phyloP scores from a whole-genome alignment of 2,888 invertebrate genomes.

The Tetragnatha montana region DNA sequence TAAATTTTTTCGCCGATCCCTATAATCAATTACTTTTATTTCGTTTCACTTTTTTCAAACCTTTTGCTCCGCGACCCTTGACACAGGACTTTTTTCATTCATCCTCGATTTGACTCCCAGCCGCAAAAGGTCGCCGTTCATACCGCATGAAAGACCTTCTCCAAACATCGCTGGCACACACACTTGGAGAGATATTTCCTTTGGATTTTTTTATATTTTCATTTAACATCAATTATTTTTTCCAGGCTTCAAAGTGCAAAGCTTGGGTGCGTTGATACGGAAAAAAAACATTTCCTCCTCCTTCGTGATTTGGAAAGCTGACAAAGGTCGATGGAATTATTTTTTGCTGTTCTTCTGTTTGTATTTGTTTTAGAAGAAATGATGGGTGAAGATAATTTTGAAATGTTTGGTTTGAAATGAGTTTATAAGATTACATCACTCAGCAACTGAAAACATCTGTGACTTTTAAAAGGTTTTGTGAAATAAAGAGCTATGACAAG shows the following conservation, averaged over 20 bases:
- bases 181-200: not conserved
- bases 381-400: not conserved
- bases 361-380: not conserved
- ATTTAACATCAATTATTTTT: slow-evolving; percentile 1
- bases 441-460: too few relatives aligned
- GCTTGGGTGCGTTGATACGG: not conserved
- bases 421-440: not conserved
- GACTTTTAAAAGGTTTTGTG: too few relatives aligned
- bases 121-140: slow-evolving; percentile 7
- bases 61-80: not conserved
- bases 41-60: slow-evolving; percentile 1
- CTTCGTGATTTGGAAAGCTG: not conserved
- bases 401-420: not conserved
- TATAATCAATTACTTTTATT: not conserved
- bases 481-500: too few relatives aligned
- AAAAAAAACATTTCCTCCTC: not conserved
- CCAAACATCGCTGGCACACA: not conserved
- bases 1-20: not conserved
- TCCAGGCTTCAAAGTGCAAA: not conserved
- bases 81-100: not conserved
- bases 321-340: not conserved
- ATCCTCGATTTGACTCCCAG: slow-evolving; percentile 9
- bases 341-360: not conserved
- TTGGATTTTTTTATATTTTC: not conserved
- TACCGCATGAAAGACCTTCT: not conserved